Evolutionary conservation across 2,888 invertebrate species (phyloP).

Genomic region (Tolmerus cingulatus): DNA sequence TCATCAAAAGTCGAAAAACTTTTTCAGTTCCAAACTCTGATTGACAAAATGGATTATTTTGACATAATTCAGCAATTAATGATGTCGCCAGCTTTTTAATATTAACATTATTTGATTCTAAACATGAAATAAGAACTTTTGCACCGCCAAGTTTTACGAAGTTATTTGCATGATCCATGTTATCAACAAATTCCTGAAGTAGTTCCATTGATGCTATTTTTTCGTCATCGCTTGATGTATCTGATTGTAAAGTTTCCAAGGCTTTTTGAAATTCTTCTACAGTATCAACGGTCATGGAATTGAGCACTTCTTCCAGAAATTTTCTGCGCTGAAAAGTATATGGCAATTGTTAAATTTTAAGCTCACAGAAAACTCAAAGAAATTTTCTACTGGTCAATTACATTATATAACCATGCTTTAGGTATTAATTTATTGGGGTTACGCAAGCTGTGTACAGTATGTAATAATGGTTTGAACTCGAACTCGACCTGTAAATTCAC

Average conservation of each 20-base stretch:
- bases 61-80: conserved; percentile 79
- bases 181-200: conserved; percentile 74
- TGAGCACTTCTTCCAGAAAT: conserved; percentile 77
- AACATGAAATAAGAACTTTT: conserved; percentile 72
- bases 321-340: conserved; percentile 63
- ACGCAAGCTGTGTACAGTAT: too few relatives aligned
- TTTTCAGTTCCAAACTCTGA: conserved; percentile 71
- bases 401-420: too few relatives aligned
- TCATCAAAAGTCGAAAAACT: conserved; percentile 71
- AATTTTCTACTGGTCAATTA: background rate
- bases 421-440: too few relatives aligned
- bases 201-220: conserved; percentile 72
- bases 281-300: conserved; percentile 75
- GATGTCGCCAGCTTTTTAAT: conserved; percentile 73
- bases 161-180: conserved; percentile 83
- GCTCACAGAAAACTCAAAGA: background rate
- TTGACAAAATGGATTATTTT: conserved; percentile 88
- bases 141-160: conserved; percentile 87
- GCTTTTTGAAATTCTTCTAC: conserved; percentile 72
- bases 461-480: too few relatives aligned
- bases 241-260: conserved; percentile 68
- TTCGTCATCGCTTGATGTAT: conserved; percentile 65
- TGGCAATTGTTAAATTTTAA: background rate
- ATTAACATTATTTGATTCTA: conserved; percentile 69
- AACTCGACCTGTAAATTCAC: too few relatives aligned